Base-by-base conservation (phyloP, 37 sponge, comb jelly and placozoan species). In the Hexactinellida sp. region DNA sequence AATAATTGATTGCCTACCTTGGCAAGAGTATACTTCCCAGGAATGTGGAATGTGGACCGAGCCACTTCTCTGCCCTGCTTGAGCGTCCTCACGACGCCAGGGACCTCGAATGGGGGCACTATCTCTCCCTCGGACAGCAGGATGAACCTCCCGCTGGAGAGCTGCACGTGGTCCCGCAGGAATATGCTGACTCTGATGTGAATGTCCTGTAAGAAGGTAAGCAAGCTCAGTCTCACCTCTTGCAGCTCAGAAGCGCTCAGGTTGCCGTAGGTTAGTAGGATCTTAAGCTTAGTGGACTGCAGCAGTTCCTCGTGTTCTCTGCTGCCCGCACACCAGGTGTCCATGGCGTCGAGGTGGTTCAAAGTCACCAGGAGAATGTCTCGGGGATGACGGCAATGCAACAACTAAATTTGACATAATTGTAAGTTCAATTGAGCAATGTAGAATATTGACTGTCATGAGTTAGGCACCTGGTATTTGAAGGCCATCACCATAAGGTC, bases 381-480 rank as follows among this genome's bases (percentile, higher is more conserved):
- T 63, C 91, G 88, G 7, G 92, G 93, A 24, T 84, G 54, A 24
- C 83, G 86, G 51, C 95, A 92, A 35, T 92, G 55, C 37, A 93
- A 87, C 5, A 97, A 41, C 93, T 95, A 85, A 21, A 28, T 10
- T 41, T 23, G 25, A 10, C 3, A 85, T 34, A 54, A 0, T 38
- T 54, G 37, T 0, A 0, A 34, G 24, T 21, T 54, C 13, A 54
- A 55, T 36, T 54, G 0, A 1, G 23, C 54, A 36, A 85, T 55
- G 0, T 0, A 30, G 13, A 0, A 52, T 41, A 52, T 1, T 54
- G 54, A n/a, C n/a, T n/a, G n/a, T n/a, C n/a, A n/a, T n/a, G n/a
- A n/a, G n/a, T n/a, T n/a, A n/a, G n/a, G n/a, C n/a, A 94, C 95
- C 92, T 96, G 93, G 54, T 96, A 91, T 55, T 96, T 96, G 85